These are phyloP conservation scores for Actinia tenebrosa DNA, from an alignment of 64 coral and sea anemone genomes.

Conservation along the genomic window DNA sequence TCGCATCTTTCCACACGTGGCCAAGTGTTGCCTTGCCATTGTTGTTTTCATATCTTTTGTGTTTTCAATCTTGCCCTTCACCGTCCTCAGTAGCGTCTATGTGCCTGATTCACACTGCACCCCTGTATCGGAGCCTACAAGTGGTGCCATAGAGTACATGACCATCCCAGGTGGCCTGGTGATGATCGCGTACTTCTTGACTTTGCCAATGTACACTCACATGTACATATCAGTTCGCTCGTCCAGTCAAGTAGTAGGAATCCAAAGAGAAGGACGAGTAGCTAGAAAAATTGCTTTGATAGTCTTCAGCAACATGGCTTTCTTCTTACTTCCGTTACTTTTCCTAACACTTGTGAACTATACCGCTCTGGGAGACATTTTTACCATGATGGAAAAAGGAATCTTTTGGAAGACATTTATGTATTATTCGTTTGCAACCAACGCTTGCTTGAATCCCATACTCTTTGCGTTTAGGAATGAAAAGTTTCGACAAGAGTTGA, in stretches of 20 bases:
- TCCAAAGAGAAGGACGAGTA: conserved; percentile 27
- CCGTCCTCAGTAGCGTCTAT: neutral
- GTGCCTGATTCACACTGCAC: conserved; percentile 15
- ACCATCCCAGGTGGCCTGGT: conserved; percentile 11
- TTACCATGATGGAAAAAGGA: neutral
- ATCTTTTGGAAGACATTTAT: conserved; percentile 41
- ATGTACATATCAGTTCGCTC: conserved; percentile 16
- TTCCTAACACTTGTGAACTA: neutral
- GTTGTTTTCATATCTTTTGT: neutral
- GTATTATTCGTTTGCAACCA: conserved; percentile 19
- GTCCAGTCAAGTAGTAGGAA: conserved; percentile 5
- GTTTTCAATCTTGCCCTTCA: conserved; percentile 23
- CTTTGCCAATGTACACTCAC: conserved; percentile 26
- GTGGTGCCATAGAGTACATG: conserved; percentile 16
- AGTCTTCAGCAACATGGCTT: conserved; percentile 41
- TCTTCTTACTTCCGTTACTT: conserved; percentile 34
- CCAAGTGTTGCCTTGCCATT: neutral
- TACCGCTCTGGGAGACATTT: neutral
- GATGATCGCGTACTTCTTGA: conserved; percentile 1
- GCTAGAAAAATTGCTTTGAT: conserved; percentile 39
- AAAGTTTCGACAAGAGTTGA: conserved; percentile 11
- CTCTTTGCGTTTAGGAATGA: conserved; percentile 45
- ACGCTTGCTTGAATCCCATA: conserved; percentile 39
- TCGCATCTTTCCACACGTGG: conserved; percentile 7
- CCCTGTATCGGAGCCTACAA: conserved; percentile 12